These are phyloP conservation scores for Oenanthe melanoleuca DNA, from an alignment of 2,113 vertebrate species.

Conservation along the genomic window DNA sequence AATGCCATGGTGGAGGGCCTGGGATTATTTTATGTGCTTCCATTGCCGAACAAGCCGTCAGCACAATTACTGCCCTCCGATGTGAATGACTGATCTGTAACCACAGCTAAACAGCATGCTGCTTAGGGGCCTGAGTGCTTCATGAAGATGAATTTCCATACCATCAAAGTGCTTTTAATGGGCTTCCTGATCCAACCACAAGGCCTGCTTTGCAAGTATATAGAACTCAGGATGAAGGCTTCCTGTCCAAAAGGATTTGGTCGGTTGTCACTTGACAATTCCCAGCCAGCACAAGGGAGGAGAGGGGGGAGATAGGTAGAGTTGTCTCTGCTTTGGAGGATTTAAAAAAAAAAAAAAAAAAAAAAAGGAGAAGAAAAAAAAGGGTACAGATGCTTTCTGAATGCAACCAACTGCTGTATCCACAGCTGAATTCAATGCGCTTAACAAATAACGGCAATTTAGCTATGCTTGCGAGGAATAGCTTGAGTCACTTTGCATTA, in stretches of 20 bases:
- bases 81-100: constrained; percentile 86
- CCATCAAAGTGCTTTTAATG: constrained; percentile 86
- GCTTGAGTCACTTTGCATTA: constrained; percentile 94
- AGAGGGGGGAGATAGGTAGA: constrained; percentile 74
- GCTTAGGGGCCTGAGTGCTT: constrained; percentile 78
- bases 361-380: background rate
- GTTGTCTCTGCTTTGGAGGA: constrained; percentile 78
- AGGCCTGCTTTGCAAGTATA: constrained; percentile 80
- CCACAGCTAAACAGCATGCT: constrained; percentile 83
- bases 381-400: constrained; percentile 82
- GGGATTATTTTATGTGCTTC: constrained; percentile 86
- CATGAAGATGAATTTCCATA: constrained; percentile 86
- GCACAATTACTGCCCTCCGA: constrained; percentile 81
- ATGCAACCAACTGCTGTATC: constrained; percentile 82
- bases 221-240: constrained; percentile 79
- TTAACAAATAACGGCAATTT: constrained; percentile 98
- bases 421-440: constrained; percentile 90
- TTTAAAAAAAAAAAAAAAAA: constrained; percentile 43
- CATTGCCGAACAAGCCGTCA: constrained; percentile 80
- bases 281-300: constrained; percentile 78
- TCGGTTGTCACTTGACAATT: constrained; percentile 85
- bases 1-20: constrained; percentile 75
- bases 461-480: constrained; percentile 88
- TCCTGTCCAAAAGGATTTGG: constrained; percentile 86
- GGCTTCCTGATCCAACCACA: constrained; percentile 81